Evolutionary conservation across 2,888 invertebrate species (phyloP), one percentile per base, ranked within the genome.

Genomic region (Dryocosmus kuriphilus): DNA sequence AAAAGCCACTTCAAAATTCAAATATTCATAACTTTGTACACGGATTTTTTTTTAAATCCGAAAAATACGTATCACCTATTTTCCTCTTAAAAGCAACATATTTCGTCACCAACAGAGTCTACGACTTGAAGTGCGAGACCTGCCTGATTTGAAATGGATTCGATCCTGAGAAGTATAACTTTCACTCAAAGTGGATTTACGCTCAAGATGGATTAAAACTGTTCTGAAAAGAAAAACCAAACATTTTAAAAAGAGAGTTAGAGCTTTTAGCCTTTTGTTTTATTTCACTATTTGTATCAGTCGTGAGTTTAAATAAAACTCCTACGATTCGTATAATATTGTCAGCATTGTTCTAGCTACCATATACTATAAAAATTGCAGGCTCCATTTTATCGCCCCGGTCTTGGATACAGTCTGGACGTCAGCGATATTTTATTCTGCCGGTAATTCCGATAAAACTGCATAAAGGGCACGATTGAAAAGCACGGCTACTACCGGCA

Each of bases 341-440:
- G 57, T 57, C 24, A 67, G 67, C 67, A 41, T 65, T 41, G 67
- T 67, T 67, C 67, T 67, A 46, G 46, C 24, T 67, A 46, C 67
- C 24, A 24, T 8, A 27, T 14, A 67, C 22, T 67, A 71, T 32
- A 27, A n/a, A 65, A 71, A 71, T 51, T 71, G n/a, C n/a, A 71
- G 24, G 16, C 27, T 22, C 19, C 8, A 24, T 46, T 67, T 67
- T 19, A 46, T 30, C 27, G 24, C 57, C 57, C 51, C 51, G 32
- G 24, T 61, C 30, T 19, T 30, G 30, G 35, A 63, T 63, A 63
- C 63, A 63, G 71, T 71, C 51, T 71, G 51, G 71, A 51, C 71
- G 30, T 71, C 1, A n/a, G 51, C 30, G 51, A 71, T 71, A 71
- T 71, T 67, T 67, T 67, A 67, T 67, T 71, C 51, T 51, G 46